These are phyloP conservation scores for Willisornis vidua DNA, from an alignment of 2,113 vertebrate genomes.

Conservation along the genomic window DNA sequence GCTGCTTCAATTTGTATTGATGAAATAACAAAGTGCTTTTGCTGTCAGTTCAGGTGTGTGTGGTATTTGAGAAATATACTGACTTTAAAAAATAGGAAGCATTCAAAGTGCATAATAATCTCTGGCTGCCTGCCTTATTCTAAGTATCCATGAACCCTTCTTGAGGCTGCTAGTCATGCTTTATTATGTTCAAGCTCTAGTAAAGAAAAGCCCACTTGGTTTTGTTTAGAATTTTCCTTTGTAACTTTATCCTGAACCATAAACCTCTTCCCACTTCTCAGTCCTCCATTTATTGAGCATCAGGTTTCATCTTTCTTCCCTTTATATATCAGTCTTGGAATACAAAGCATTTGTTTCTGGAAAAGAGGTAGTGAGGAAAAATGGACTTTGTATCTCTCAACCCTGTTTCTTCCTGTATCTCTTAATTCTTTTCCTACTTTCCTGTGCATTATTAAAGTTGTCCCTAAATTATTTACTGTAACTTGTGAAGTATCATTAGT, in stretches of 20 bases:
- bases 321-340: neutral
- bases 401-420: slow-evolving; percentile 23
- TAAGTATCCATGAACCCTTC: neutral
- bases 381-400: neutral
- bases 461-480: slow-evolving; percentile 58
- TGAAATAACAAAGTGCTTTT: neutral
- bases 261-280: neutral
- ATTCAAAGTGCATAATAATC: neutral
- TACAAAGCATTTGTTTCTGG: neutral
- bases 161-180: neutral
- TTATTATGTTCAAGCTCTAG: neutral
- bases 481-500: slow-evolving; percentile 30
- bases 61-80: neutral
- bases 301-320: neutral
- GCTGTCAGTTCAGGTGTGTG: neutral
- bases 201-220: neutral
- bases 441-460: slow-evolving; percentile 33
- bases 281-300: neutral
- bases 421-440: slow-evolving; percentile 24
- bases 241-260: neutral
- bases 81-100: slow-evolving; percentile 11
- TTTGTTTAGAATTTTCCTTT: neutral
- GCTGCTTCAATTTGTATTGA: neutral
- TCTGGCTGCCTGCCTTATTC: neutral
- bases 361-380: neutral